Evolutionary conservation across 2,888 invertebrate species (phyloP).

Genomic region (Acronicta leporina): DNA sequence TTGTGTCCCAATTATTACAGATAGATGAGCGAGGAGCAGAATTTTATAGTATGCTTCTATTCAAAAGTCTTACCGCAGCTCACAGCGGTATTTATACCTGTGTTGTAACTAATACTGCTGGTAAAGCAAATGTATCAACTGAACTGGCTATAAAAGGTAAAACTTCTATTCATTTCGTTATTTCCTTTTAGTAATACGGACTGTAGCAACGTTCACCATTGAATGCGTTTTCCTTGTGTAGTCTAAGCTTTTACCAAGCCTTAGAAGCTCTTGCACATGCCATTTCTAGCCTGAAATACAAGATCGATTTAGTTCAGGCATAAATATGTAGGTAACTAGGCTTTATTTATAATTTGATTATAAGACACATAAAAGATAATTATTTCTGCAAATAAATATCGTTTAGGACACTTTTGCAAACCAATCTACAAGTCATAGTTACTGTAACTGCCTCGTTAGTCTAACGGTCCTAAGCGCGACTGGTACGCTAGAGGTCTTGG

Average conservation of each 20-base stretch:
- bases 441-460: no score
- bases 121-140: slow-evolving; percentile 92
- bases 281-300: no score
- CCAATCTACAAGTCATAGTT: no score
- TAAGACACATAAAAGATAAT: no score
- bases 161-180: not conserved
- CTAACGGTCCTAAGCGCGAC: no score
- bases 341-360: no score
- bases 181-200: not conserved
- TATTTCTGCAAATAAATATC: no score
- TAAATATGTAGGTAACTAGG: no score
- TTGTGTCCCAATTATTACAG: slow-evolving; percentile 63
- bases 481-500: no score
- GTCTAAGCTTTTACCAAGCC: not conserved
- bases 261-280: not conserved
- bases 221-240: not conserved
- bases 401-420: no score
- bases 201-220: not conserved
- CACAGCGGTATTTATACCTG: slow-evolving; percentile 93
- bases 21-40: slow-evolving; percentile 92
- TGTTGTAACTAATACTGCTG: slow-evolving; percentile 92
- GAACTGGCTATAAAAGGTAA: slow-evolving; percentile 93
- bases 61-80: slow-evolving; percentile 91
- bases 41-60: slow-evolving; percentile 92
- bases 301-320: no score